phyloP scores from a whole-genome alignment of 2,888 invertebrate genomes.

The Galerucella calmariensis region DNA sequence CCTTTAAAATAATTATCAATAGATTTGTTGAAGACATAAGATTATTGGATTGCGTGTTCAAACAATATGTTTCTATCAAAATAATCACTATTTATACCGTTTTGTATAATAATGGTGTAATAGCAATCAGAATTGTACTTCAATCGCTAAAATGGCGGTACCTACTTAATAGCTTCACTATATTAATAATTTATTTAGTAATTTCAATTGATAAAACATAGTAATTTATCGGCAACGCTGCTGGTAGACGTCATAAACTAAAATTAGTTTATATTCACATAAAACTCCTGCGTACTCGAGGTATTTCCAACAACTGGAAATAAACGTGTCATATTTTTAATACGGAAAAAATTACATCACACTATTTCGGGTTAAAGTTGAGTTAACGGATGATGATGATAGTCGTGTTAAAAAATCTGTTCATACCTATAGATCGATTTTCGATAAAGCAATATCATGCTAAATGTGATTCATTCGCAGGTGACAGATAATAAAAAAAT shows the following conservation, averaged over 20 bases:
- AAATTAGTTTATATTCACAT: conserved; percentile 45
- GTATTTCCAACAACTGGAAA: conserved; percentile 41
- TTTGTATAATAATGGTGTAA: no score
- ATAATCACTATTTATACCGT: no score
- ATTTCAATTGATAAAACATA: background rate
- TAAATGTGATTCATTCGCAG: no score
- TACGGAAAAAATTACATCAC: conserved; percentile 32
- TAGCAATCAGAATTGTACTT: no score
- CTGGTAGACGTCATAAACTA: conserved; percentile 47
- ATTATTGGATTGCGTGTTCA: no score
- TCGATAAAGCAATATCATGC: no score
- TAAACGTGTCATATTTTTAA: conserved; percentile 34
- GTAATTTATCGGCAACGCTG: conserved; percentile 39
- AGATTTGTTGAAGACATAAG: no score
- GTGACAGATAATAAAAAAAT: no score
- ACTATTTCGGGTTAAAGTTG: conserved; percentile 24
- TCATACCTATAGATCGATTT: background rate
- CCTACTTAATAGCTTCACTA: background rate
- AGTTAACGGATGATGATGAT: conserved; percentile 22
- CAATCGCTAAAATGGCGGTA: no score
- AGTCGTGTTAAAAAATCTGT: no score
- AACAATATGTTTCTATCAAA: no score
- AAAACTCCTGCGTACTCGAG: conserved; percentile 36
- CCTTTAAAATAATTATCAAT: no score
- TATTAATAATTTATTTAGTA: background rate